Evolutionary conservation across 1,140 invertebrate species (phyloP), one percentile per base, ranked within the genome.

Genomic region (Lithobius niger): DNA sequence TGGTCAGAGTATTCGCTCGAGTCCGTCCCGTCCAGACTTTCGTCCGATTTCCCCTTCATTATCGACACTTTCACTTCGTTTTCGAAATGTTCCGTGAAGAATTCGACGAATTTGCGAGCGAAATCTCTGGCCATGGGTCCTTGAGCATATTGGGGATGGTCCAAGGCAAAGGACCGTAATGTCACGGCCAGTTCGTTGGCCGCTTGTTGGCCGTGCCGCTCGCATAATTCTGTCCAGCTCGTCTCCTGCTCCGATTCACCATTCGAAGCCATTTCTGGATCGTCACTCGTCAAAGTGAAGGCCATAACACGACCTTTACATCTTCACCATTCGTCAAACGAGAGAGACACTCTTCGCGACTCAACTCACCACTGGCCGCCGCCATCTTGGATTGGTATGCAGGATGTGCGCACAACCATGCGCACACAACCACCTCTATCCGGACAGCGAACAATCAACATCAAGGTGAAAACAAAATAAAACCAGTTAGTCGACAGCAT

Each of bases 141-240:
- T n/a, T n/a, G n/a, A n/a, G n/a, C n/a, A 18, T 45, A 36, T 42
- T n/a, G 18, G 10, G 22, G 26, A 28, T 28, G 36, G 43, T 81
- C 76, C 61, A 80, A 81, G 57, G 88, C 79, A 65, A 85, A 91
- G 49, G 80, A 79, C 59, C 85, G 77, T 69, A 87, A 90, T 58
- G 84, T 82, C 68, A 84, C 84, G 59, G 86, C 86, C 72, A 93
- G 91, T 67, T 90, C 86, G 55, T 82, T 79, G 27, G 88, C 88
- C 50, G 86, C 82, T 44, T 78, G 76, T 66, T 79, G 80, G 42
- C 88, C 89, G 71, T 91, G 86, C 69, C 83, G 80, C 66, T 93
- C 87, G 72, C 88, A 92, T 69, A 93, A 89, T 65, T 91, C 86
- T 27, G 62, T 59, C 66, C 48, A 50, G 24, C 4, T 4, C 4